Evolutionary conservation across 2,797 vertebrate species (phyloP).

Genomic region (Remorina albescens): DNA sequence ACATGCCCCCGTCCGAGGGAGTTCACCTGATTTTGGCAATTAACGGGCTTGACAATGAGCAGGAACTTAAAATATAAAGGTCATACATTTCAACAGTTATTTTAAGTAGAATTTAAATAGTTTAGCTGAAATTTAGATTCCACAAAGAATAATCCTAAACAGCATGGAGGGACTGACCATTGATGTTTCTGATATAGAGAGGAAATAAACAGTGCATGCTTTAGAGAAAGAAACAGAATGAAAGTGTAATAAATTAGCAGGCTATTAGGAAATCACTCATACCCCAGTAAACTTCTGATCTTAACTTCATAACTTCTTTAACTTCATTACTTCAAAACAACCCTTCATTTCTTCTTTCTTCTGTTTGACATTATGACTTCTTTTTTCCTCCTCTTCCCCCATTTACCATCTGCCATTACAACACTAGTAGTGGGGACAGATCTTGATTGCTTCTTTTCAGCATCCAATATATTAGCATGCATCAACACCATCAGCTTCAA

Average conservation of each 20-base stretch:
- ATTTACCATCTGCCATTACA: conserved; percentile 83
- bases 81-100: conserved; percentile 41
- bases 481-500: conserved; percentile 99
- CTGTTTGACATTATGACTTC: conserved; percentile 93
- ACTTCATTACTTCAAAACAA: conserved; percentile 89
- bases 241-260: conserved; percentile 88
- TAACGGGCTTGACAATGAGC: conserved; percentile 51
- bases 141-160: conserved; percentile 37
- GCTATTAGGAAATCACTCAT: conserved; percentile 97
- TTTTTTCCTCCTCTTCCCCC: conserved; percentile 84
- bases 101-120: conserved; percentile 35
- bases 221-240: conserved; percentile 79
- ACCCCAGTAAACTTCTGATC: conserved; percentile 97
- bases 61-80: conserved; percentile 16
- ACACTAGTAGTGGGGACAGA: conserved; percentile 81
- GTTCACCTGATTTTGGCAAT: conserved; percentile 39
- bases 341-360: conserved; percentile 99
- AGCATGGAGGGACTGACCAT: conserved; percentile 59
- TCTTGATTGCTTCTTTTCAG: conserved; percentile 87
- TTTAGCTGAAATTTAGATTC: conserved; percentile 59
- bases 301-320: conserved; percentile 90
- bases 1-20: conserved; percentile 54
- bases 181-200: conserved; percentile 68
- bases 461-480: conserved; percentile 95
- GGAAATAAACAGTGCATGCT: conserved; percentile 77